These are phyloP conservation scores for Limnothrissa miodon DNA, from an alignment of 2,113 vertebrate genomes.

Conservation along the genomic window DNA sequence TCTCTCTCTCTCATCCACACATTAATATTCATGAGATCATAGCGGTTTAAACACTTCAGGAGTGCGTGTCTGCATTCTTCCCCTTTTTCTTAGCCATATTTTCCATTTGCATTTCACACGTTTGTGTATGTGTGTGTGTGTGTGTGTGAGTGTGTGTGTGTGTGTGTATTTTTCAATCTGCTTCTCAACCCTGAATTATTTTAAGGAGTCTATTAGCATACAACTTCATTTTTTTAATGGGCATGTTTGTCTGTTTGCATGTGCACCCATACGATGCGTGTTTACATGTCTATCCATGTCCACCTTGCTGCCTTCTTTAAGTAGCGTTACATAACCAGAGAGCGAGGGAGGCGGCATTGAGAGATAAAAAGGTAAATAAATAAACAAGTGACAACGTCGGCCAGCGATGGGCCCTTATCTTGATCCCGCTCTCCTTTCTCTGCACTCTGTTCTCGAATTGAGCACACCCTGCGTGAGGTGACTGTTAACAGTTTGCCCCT, in stretches of 20 bases:
- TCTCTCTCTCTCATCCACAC: conserved; percentile 41
- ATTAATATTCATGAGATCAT: conserved; percentile 77
- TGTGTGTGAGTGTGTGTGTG: no score
- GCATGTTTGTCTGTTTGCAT: background rate
- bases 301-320: conserved; percentile 17
- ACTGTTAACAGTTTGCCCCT: conserved; percentile 50
- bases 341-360: background rate
- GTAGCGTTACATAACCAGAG: conserved; percentile 44
- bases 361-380: conserved; percentile 10
- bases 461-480: conserved; percentile 24
- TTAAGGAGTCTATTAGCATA: conserved; percentile 48
- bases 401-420: background rate
- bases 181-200: conserved; percentile 51
- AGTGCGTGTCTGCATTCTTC: conserved; percentile 39
- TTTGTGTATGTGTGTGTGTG: background rate
- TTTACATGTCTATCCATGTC: conserved; percentile 18
- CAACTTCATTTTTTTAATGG: conserved; percentile 28
- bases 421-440: conserved; percentile 21
- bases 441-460: conserved; percentile 24
- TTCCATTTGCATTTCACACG: conserved; percentile 54
- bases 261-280: background rate
- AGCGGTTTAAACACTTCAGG: conserved; percentile 71
- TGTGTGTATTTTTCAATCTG: conserved; percentile 21
- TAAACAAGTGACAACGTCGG: background rate
- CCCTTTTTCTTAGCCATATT: conserved; percentile 36